Percentiles rank a stretch among this genome's conserved stretches.
These are phyloP conservation scores for Parnassius apollo DNA, from an alignment of 2,888 invertebrate species.

Conservation along the genomic window DNA sequence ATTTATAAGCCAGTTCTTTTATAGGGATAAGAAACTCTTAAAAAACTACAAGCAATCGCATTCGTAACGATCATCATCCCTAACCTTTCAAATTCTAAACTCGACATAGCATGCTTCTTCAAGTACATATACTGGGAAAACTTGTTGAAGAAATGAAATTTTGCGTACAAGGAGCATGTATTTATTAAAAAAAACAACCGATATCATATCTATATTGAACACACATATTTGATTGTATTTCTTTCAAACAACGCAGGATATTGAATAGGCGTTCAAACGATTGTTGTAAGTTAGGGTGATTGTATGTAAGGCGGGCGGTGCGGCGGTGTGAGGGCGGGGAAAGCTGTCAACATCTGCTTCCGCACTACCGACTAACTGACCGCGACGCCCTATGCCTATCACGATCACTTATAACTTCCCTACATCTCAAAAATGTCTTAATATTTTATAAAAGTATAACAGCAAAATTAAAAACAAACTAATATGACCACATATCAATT, in stretches of 20 bases:
- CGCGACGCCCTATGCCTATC: constrained; percentile 47
- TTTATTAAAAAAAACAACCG: too few species aligned
- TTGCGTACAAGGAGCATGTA: too few species aligned
- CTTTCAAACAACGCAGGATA: constrained; percentile 37
- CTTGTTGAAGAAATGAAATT: too few species aligned
- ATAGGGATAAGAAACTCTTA: too few species aligned
- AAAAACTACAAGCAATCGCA: too few species aligned
- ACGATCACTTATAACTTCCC: constrained; percentile 32
- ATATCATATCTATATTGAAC: not conserved
- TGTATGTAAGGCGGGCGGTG: constrained; percentile 32
- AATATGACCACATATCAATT: too few species aligned
- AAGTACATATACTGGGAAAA: too few species aligned
- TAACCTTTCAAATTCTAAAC: too few species aligned
- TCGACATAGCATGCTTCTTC: too few species aligned
- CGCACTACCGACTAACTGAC: constrained; percentile 60
- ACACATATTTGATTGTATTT: constrained; percentile 21
- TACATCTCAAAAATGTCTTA: not conserved
- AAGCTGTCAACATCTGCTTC: constrained; percentile 65
- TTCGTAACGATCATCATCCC: too few species aligned
- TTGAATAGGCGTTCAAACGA: constrained; percentile 47
- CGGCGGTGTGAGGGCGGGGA: constrained; percentile 33
- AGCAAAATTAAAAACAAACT: not conserved
- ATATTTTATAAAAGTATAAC: not conserved
- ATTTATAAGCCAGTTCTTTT: not conserved
- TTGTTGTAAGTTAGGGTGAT: constrained; percentile 43